These are phyloP conservation scores for Pachyuromys duprasi DNA, from an alignment of 2,797 vertebrate species.

Conservation along the genomic window DNA sequence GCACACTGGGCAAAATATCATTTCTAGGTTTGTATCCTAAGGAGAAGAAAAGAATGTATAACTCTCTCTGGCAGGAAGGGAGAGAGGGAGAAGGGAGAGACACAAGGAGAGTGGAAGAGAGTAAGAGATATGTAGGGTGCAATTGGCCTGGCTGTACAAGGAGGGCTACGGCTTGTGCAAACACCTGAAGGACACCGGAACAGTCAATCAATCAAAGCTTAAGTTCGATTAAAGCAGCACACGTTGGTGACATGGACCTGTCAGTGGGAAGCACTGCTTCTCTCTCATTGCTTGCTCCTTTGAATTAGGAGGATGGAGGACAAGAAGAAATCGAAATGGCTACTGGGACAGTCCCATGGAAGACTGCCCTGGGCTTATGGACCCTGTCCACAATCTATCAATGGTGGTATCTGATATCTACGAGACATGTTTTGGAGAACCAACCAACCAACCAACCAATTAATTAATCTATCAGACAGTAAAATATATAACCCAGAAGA, in stretches of 20 bases:
- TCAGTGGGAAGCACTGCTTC: not conserved
- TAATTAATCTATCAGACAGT: not conserved
- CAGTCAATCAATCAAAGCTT: not conserved
- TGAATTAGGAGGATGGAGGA: not conserved
- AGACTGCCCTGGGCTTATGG: not conserved
- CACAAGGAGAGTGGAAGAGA: not conserved
- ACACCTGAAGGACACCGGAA: not conserved
- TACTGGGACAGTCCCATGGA: not conserved
- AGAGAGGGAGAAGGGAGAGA: too few relatives aligned
- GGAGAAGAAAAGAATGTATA: not conserved
- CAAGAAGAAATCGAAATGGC: not conserved
- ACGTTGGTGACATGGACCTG: not conserved
- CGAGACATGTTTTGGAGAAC: conserved; percentile 40
- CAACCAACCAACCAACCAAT: conserved; percentile 13
- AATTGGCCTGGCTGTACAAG: not conserved
- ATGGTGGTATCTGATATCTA: conserved; percentile 26
- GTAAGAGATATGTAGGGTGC: too few relatives aligned
- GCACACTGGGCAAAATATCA: not conserved
- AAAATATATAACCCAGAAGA: not conserved
- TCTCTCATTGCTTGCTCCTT: not conserved
- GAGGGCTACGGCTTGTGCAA: not conserved
- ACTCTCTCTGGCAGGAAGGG: not conserved
- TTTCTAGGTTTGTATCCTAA: not conserved
- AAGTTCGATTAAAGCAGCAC: not conserved
- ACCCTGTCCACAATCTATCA: not conserved